These are phyloP conservation scores for Cataglyphis rosenhaueri DNA, from an alignment of 2,888 invertebrate genomes.

Conservation along the genomic window DNA sequence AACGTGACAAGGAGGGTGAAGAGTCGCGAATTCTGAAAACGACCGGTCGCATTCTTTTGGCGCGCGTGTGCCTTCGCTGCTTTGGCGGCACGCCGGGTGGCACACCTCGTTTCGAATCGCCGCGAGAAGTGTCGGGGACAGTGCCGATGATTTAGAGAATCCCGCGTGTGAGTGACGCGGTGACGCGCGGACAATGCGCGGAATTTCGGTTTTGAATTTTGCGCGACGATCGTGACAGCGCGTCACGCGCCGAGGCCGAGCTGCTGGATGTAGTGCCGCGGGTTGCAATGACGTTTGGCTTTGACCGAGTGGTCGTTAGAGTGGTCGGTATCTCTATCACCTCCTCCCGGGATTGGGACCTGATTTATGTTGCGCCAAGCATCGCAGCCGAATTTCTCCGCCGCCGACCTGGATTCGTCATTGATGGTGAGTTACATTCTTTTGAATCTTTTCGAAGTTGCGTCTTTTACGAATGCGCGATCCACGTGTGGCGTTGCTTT, in stretches of 20 bases:
- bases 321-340: constrained; percentile 75
- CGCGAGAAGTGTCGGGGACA: constrained; percentile 47
- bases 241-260: constrained; percentile 68
- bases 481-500: background rate
- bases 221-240: constrained; percentile 78
- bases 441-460: constrained; percentile 27
- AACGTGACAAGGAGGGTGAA: background rate
- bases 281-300: constrained; percentile 81
- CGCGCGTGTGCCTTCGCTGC: background rate
- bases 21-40: constrained; percentile 1
- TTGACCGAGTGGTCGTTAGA: constrained; percentile 83
- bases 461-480: background rate
- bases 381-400: constrained; percentile 67
- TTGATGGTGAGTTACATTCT: constrained; percentile 63
- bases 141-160: constrained; percentile 71
- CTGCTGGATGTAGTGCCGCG: constrained; percentile 78
- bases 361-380: constrained; percentile 75
- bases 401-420: constrained; percentile 41
- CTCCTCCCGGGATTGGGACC: constrained; percentile 57
- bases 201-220: constrained; percentile 84
- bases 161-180: constrained; percentile 80
- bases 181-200: constrained; percentile 83
- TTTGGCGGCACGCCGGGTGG: constrained; percentile 32
- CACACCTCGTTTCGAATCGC: constrained; percentile 27
- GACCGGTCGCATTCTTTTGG: background rate